Evolutionary conservation across 1,140 invertebrate genomes (phyloP), one percentile per base, ranked within the genome.

Genomic region (Nixonia krombeini): DNA sequence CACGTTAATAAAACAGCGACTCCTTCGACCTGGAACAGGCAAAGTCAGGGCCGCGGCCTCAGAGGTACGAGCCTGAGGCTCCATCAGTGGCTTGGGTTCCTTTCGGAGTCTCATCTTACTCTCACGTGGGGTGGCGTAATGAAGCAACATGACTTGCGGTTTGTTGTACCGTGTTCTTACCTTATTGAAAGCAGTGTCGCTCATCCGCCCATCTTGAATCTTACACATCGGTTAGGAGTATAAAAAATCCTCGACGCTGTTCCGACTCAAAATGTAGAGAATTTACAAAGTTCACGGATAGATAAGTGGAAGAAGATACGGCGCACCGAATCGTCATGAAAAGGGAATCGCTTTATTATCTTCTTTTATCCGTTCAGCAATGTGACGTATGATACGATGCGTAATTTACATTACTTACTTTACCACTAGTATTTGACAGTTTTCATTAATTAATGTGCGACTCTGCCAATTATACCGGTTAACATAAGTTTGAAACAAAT

Each of bases 141-240:
- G 78, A 82, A 81, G 66, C 74, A 75, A 80, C 78, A 79, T 83
- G 81, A 83, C 80, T 81, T 81, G 79, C 79, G 74, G 77, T 80
- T 82, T 79, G 70, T 72, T 26, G 68, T 17, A 37, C 66, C 78
- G 73, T 83, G 79, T 81, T 83, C 78, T 79, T 82, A 74, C 74
- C 73, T 82, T 83, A 82, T 81, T 81, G 80, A 82, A 83, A 83
- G 72, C 80, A 80, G 79, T 81, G 78, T 81, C 79, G 74, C 81
- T 80, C 81, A 81, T 79, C 66, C 71, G 58, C 38, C 42, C 67
- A 58, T 45, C 35, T n/a, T 12, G 13, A 35, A 35, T 13, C 33
- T 13, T 13, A 13, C 33, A 35, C 13, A 5, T 12, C 13, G 33
- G 13, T 35, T 35, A 35, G 13, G 33, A 13, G 7, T 12, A 35